Evolutionary conservation across 30 jellyfish, hydroid and myxozoan genomes (phyloP), one percentile per base, ranked within the genome.

Genomic region (Pelagia noctiluca): DNA sequence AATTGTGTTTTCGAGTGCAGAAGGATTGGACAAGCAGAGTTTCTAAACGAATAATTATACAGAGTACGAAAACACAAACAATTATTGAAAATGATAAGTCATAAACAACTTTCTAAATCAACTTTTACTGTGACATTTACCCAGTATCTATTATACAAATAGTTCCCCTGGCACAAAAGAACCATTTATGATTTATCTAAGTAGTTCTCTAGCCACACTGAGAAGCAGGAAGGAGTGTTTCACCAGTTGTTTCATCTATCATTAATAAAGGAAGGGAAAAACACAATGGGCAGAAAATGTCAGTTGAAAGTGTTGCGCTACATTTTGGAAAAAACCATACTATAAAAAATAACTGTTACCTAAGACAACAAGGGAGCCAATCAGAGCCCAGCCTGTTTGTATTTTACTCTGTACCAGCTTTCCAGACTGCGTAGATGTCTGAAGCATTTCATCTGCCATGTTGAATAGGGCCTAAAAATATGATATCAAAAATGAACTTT

Each of bases 311-410:
- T 48, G 24, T 3, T 63, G 24, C 2, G 10, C 35, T 28, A 24
- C 8, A 65, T 66, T 66, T 10, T 22, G 3, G 79, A 16, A 66
- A 66, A 66, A 22, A 31, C 79, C 22, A 65, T 66, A 10, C 64
- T 66, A 10, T 65, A 66, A 29, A n/a, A 66, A 26, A 26, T 5
- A 66, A 66, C 22, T 21, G 22, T 12, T 4, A 94, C 99, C 99
- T 36, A 94, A 63, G 24, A 97, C 83, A 85, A 96, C 76, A 32
- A 94, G 80, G 24, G 96, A 83, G 26, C 99, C 99, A 34, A 94
- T 34, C 76, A 94, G 48, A 3, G 85, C 96, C 99, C 99, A 94
- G 18, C 99, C 99, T 3, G 99, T 94, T 65, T 88, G 94, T 0
- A 88, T 69, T 64, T 52, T 80, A 63, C 91, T 70, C 46, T 83